Conservation (phyloP, 2,888 invertebrate species). For the Trachelus troglodyta region DNA sequence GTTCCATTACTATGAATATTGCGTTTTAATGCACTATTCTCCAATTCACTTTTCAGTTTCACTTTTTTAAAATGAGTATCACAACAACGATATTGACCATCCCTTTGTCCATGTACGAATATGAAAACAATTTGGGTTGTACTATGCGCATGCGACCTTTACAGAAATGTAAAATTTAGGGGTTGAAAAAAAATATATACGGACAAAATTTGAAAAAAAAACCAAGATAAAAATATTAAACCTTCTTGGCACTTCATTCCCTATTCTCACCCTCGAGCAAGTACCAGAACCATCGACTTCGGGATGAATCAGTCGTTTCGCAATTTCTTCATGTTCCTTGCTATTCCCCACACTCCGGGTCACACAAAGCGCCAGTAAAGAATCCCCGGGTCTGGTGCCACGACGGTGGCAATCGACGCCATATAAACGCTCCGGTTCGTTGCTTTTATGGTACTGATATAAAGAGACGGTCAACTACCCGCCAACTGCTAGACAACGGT, state of each 20-base stretch:
- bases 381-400: neutral
- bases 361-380: neutral
- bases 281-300: slow-evolving; percentile 4
- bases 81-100: too few species aligned
- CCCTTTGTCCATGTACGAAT: neutral
- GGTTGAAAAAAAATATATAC: neutral
- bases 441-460: slow-evolving; percentile 56
- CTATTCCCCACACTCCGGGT: neutral
- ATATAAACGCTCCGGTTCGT: slow-evolving; percentile 44
- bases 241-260: slow-evolving; percentile 9
- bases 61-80: neutral
- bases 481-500: slow-evolving; percentile 52
- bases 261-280: neutral
- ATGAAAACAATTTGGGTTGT: neutral
- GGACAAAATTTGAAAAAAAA: neutral
- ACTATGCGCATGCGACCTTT: too few species aligned
- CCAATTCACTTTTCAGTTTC: neutral
- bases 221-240: neutral
- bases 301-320: slow-evolving; percentile 15
- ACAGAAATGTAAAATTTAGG: neutral
- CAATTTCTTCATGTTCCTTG: neutral
- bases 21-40: neutral
- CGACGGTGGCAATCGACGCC: slow-evolving; percentile 42
- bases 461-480: slow-evolving; percentile 54
- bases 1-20: neutral